Evolutionary conservation across 2,113 vertebrate genomes (phyloP).

Genomic region (Rissa tridactyla): DNA sequence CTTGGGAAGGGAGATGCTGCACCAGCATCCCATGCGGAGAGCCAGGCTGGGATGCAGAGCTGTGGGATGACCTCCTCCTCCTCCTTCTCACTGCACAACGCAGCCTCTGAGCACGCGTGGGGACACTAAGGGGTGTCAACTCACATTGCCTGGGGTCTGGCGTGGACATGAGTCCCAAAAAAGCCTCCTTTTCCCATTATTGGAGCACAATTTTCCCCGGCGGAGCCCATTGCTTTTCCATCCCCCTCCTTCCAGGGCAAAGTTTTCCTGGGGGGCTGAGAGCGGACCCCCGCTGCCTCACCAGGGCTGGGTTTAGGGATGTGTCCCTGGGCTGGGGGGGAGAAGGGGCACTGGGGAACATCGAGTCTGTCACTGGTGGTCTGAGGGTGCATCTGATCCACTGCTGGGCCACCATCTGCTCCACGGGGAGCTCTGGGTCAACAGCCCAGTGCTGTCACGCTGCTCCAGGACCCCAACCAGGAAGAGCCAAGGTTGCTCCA

Average conservation of each 20-base stretch:
- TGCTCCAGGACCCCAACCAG: neutral
- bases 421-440: neutral
- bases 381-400: neutral
- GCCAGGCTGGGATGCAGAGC: neutral
- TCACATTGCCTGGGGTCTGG: neutral
- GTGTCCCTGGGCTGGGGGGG: no score
- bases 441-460: neutral
- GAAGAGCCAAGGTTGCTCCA: neutral
- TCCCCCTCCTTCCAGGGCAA: neutral
- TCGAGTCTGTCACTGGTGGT: neutral
- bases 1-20: neutral
- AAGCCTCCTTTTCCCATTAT: neutral
- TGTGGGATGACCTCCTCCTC: fast-evolving
- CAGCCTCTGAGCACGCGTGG: neutral
- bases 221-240: neutral
- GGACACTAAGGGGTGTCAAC: neutral
- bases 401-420: neutral
- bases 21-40: neutral
- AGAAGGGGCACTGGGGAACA: neutral
- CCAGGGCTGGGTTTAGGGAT: neutral
- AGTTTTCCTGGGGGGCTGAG: neutral
- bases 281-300: neutral
- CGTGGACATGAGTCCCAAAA: neutral
- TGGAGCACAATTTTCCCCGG: neutral
- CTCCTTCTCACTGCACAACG: neutral